Conservation (phyloP, 2,797 vertebrate genomes). For the Allobates femoralis region DNA sequence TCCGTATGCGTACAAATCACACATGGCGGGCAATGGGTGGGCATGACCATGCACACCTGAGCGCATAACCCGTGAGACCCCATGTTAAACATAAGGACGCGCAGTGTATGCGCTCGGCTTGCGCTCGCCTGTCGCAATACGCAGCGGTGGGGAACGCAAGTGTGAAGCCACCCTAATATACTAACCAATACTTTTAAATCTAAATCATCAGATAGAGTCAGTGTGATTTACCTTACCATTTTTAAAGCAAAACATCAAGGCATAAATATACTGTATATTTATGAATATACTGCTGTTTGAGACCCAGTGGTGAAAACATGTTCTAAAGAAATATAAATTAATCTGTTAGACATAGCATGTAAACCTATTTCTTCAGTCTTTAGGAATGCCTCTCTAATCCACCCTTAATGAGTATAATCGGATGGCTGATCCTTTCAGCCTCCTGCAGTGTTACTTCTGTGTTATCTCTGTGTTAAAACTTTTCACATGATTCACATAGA, state of each 20-base stretch:
- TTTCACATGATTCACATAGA: slow-evolving; percentile 1
- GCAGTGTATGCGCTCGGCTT: no score
- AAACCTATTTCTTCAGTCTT: not conserved
- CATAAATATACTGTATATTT: not conserved
- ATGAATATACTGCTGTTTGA: not conserved
- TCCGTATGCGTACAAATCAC: no score
- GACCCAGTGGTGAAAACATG: slow-evolving; percentile 13
- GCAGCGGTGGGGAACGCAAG: no score
- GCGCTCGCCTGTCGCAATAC: no score
- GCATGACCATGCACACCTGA: no score
- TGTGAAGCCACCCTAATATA: no score
- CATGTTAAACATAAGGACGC: no score
- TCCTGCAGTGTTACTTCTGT: slow-evolving; percentile 29
- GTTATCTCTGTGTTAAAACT: not conserved
- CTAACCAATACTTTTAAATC: not conserved
- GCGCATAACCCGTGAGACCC: no score
- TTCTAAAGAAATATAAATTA: not conserved
- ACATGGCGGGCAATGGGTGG: no score
- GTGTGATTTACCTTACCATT: not conserved
- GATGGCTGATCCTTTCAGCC: slow-evolving; percentile 3
- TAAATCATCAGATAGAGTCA: not conserved
- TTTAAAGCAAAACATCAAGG: not conserved
- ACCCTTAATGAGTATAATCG: slow-evolving; percentile 20
- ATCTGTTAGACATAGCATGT: not conserved
- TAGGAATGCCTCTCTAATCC: slow-evolving; percentile 1